Evolutionary conservation across 2,888 invertebrate species (phyloP).

Genomic region (Atrina japonica): DNA sequence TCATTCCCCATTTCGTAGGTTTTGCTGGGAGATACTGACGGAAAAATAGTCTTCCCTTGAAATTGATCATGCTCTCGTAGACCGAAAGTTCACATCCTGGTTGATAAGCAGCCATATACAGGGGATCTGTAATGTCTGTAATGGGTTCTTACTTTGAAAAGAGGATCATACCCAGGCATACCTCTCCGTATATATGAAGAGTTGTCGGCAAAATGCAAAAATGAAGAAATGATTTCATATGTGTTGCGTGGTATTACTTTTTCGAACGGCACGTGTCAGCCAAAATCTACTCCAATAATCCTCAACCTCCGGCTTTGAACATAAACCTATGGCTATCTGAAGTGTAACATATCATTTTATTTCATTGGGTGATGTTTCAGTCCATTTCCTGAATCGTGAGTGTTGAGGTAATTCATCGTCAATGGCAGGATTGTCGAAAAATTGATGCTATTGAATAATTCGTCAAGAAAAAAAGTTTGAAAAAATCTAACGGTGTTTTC

Average conservation of each 20-base stretch:
- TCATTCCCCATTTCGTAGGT: constrained; percentile 19
- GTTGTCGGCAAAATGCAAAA: constrained; percentile 35
- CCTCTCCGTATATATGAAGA: constrained; percentile 4
- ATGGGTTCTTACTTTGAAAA: constrained; percentile 28
- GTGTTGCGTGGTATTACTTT: constrained; percentile 27
- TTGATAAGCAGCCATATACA: constrained; percentile 23
- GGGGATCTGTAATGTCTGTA: constrained; percentile 27
- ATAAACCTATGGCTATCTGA: no score
- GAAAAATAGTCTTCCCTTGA: constrained; percentile 43
- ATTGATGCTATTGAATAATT: neutral
- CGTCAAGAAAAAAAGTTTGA: neutral
- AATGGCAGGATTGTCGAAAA: no score
- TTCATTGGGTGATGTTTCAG: neutral
- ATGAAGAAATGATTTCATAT: constrained; percentile 25
- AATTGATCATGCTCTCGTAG: constrained; percentile 42
- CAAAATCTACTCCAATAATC: no score
- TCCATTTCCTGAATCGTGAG: neutral
- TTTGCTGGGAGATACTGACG: constrained; percentile 41
- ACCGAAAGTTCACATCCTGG: constrained; percentile 23
- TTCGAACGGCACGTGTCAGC: constrained; percentile 20
- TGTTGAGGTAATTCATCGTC: neutral
- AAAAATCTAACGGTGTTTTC: neutral
- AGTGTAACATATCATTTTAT: neutral
- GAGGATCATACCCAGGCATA: constrained; percentile 14
- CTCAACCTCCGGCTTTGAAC: no score